Evolutionary conservation across 2,888 invertebrate genomes (phyloP).

Genomic region (Brachyptera putata): DNA sequence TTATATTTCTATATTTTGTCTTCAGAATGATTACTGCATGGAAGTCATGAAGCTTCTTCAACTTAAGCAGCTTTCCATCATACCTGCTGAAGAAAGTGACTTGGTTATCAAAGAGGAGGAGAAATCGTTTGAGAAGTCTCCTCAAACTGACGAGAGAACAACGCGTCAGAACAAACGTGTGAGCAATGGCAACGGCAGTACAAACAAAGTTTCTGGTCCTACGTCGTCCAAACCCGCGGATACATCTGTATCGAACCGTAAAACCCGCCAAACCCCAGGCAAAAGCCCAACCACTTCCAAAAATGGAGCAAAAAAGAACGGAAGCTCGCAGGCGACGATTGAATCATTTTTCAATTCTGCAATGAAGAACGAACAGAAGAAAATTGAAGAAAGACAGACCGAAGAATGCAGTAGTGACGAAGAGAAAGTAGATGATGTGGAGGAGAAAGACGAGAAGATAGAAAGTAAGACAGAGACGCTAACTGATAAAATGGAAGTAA

Average conservation of each 20-base stretch:
- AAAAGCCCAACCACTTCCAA: background rate
- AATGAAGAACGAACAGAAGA: background rate
- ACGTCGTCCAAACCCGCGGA: background rate
- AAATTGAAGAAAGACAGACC: background rate
- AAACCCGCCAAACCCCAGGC: background rate
- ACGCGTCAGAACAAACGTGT: background rate
- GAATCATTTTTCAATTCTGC: slow-evolving; percentile 2
- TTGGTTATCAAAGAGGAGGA: background rate
- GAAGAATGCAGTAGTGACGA: background rate
- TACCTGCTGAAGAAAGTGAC: background rate
- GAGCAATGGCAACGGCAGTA: background rate
- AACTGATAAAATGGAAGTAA: slow-evolving; percentile 18
- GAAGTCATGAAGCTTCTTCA: slow-evolving; percentile 31
- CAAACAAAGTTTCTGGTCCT: background rate
- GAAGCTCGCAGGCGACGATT: background rate
- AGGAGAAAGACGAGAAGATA: background rate
- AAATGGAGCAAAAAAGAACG: background rate
- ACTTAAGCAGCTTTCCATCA: slow-evolving; percentile 14
- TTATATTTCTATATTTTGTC: no score
- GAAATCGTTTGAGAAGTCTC: background rate
- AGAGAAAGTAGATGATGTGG: background rate
- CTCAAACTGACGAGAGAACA: background rate
- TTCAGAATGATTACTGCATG: slow-evolving; percentile 33
- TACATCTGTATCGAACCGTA: background rate
- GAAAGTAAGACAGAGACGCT: background rate